These are phyloP conservation scores for Stigmatopora argus DNA, from an alignment of 2,113 vertebrate species.

Conservation along the genomic window DNA sequence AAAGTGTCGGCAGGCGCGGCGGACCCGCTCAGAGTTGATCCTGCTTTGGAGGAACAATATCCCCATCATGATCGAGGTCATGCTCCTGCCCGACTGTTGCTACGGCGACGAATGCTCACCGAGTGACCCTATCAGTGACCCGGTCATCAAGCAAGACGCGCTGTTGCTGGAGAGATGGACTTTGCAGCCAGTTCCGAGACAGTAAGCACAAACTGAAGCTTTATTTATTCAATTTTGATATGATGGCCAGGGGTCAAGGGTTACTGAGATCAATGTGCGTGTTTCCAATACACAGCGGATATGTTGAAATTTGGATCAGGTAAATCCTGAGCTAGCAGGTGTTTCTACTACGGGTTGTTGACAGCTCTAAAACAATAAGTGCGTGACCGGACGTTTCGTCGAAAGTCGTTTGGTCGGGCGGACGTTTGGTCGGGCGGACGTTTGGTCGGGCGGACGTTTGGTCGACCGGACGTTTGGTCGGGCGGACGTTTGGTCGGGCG, in stretches of 20 bases:
- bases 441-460: too few species aligned
- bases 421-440: too few species aligned
- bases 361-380: neutral
- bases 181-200: slow-evolving; percentile 89
- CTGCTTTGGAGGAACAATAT: slow-evolving; percentile 92
- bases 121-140: slow-evolving; percentile 87
- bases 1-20: slow-evolving; percentile 90
- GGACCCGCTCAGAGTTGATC: slow-evolving; percentile 88
- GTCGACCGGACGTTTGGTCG: too few species aligned
- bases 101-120: slow-evolving; percentile 90
- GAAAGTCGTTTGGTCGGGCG: too few species aligned
- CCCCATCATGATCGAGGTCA: slow-evolving; percentile 98
- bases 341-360: neutral
- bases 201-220: slow-evolving; percentile 68
- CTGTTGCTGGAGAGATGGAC: slow-evolving; percentile 94
- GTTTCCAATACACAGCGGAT: neutral
- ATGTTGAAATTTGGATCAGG: neutral
- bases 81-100: slow-evolving; percentile 97
- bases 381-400: too few species aligned
- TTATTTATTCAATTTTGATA: neutral
- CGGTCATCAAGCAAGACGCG: slow-evolving; percentile 93
- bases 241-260: too few species aligned
- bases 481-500: too few species aligned
- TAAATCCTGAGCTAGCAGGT: neutral
- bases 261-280: too few species aligned